Evolutionary conservation across 2,888 invertebrate genomes (phyloP).

Genomic region (Conistra vaccinii): DNA sequence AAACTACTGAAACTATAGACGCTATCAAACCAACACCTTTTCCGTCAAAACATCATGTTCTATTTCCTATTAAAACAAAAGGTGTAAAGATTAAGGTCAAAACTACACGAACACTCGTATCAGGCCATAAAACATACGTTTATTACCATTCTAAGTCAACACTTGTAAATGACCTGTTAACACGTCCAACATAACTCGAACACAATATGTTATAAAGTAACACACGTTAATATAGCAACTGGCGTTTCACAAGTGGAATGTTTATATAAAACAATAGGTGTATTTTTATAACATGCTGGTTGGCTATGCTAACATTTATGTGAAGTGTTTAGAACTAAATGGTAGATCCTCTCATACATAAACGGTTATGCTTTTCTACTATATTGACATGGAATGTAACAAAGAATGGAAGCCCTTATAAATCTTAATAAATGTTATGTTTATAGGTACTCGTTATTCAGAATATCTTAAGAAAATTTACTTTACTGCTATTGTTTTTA

Average conservation of each 20-base stretch:
- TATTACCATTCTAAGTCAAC: conserved; percentile 24
- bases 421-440: not conserved
- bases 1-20: not conserved
- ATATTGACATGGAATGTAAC: not conserved
- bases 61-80: conserved; percentile 11
- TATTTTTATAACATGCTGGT: conserved; percentile 1
- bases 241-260: not conserved
- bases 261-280: conserved; percentile 4
- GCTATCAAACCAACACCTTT: conserved; percentile 3
- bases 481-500: not conserved
- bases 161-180: conserved; percentile 28
- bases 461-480: not conserved
- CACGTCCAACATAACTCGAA: conserved; percentile 13
- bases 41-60: conserved; percentile 1
- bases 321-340: not conserved
- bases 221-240: conserved; percentile 2
- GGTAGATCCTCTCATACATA: not conserved
- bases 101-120: conserved; percentile 13
- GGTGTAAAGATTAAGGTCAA: conserved; percentile 35
- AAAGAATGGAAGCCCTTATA: too few relatives aligned
- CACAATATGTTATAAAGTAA: conserved; percentile 33
- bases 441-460: not conserved
- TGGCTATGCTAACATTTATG: not conserved
- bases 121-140: conserved; percentile 29
- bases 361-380: not conserved